Evolutionary conservation across 2,113 vertebrate species (phyloP), one percentile per base, ranked within the genome.

Genomic region (Cygnus atratus): DNA sequence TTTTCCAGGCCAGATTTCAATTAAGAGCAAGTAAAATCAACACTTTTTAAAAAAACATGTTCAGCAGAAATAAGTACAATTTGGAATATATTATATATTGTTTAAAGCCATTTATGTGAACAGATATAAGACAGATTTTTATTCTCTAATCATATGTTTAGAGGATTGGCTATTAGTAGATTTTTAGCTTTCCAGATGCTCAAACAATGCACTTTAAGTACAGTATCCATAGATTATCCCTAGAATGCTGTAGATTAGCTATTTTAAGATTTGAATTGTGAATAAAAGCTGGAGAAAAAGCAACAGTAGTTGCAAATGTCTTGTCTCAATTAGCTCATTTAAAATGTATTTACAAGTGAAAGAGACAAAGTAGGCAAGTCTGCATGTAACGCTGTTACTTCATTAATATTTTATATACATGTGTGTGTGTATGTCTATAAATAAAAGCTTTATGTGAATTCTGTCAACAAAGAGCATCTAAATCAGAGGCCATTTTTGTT

Each of bases 141-240:
- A 98, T 98, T 98, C 96, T 97, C 97, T 98, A 98, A 98, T 98
- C 96, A 98, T 98, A 98, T 98, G 97, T 98, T 98, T 98, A 93
- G 97, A 81, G 89, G 96, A 87, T 96, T 28, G 96, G 92, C 92
- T 97, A 93, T 98, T 98, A 96, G 94, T 97, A 97, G 97, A 93
- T 96, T 97, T 98, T 97, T 97, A 96, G 97, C 90, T 95, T 98
- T 97, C 97, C 98, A 98, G 98, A 98, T 98, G 98, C 97, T 98
- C 82, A 84, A 91, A 98, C 98, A 98, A 98, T 98, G 95, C 66
- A 41, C 94, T 95, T 86, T 94, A 97, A 98, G 93, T 97, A 96
- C 95, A 95, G 85, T 96, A 98, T 98, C 98, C 97, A 96, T 86
- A 96, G 95, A 95, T 94, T 96, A 95, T 94, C 84, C 85, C 73